Evolutionary conservation across 2,888 invertebrate genomes (phyloP).

Genomic region (Lordiphosa fenestrarum): DNA sequence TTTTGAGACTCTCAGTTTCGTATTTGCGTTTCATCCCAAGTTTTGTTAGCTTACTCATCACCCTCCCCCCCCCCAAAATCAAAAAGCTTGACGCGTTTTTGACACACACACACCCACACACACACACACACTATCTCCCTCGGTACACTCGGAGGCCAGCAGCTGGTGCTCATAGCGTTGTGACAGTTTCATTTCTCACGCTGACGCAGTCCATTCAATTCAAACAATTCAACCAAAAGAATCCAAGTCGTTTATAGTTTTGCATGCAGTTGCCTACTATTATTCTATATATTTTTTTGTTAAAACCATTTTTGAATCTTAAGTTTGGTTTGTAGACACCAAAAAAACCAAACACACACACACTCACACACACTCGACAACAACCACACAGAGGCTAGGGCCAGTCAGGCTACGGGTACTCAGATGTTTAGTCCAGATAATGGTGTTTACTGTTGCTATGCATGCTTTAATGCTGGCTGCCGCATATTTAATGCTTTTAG

Average conservation of each 20-base stretch:
- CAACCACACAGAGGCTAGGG: conserved; percentile 24
- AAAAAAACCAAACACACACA: conserved; percentile 14
- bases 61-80: conserved; percentile 24
- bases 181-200: conserved; percentile 16
- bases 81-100: conserved; percentile 53
- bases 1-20: conserved; percentile 50
- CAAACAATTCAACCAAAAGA: conserved; percentile 4
- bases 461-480: conserved; percentile 79
- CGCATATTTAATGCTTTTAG: conserved; percentile 71
- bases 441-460: conserved; percentile 51
- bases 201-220: conserved; percentile 22
- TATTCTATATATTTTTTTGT: conserved; percentile 32
- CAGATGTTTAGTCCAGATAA: neutral
- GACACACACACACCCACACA: conserved; percentile 11
- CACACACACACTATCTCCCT: conserved; percentile 7
- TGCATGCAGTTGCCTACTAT: conserved; percentile 54
- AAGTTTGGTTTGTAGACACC: conserved; percentile 44
- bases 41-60: conserved; percentile 39
- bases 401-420: conserved; percentile 1
- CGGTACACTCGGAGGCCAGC: conserved; percentile 1
- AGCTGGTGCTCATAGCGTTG: conserved; percentile 5
- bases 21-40: conserved; percentile 43
- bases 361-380: conserved; percentile 17
- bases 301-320: conserved; percentile 33
- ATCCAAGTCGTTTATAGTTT: conserved; percentile 15